A percentile compares a stretch with the other conserved stretches of the same genome.
Conservation (phyloP, 2,113 vertebrate species). For the Mugil cephalus region DNA sequence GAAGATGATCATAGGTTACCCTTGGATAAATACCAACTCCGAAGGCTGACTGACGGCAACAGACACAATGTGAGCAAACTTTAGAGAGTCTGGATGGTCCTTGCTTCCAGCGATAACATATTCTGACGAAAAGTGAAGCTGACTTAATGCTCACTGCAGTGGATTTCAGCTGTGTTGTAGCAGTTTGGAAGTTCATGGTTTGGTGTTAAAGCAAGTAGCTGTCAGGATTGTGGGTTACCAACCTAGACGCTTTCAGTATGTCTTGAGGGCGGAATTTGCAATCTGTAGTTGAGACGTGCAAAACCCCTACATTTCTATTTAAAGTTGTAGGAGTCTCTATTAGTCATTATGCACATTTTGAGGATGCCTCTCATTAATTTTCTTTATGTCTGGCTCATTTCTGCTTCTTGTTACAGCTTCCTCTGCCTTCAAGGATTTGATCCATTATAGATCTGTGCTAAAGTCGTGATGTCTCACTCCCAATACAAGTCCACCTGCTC, state of each 20-base stretch:
- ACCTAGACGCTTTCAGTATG: slow-evolving; percentile 24
- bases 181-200: slow-evolving; percentile 33
- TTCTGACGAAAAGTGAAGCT: neutral
- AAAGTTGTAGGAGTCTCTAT: slow-evolving; percentile 46
- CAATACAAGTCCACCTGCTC: slow-evolving; percentile 44
- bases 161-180: neutral
- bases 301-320: slow-evolving; percentile 38
- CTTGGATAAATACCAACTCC: slow-evolving; percentile 4
- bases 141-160: slow-evolving; percentile 11
- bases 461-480: slow-evolving; percentile 18
- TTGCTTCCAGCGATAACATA: neutral
- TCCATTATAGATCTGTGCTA: slow-evolving; percentile 68
- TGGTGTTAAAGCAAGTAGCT: slow-evolving; percentile 31
- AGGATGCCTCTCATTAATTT: neutral
- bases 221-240: neutral
- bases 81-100: no score
- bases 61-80: neutral
- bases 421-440: slow-evolving; percentile 31
- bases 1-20: slow-evolving; percentile 5
- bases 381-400: slow-evolving; percentile 9
- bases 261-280: slow-evolving; percentile 49
- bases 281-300: slow-evolving; percentile 57
- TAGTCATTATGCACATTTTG: slow-evolving; percentile 6
- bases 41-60: neutral
- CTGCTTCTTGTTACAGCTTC: neutral